Conservation (phyloP, 2,888 invertebrate species). For the Brachycybe producta region DNA sequence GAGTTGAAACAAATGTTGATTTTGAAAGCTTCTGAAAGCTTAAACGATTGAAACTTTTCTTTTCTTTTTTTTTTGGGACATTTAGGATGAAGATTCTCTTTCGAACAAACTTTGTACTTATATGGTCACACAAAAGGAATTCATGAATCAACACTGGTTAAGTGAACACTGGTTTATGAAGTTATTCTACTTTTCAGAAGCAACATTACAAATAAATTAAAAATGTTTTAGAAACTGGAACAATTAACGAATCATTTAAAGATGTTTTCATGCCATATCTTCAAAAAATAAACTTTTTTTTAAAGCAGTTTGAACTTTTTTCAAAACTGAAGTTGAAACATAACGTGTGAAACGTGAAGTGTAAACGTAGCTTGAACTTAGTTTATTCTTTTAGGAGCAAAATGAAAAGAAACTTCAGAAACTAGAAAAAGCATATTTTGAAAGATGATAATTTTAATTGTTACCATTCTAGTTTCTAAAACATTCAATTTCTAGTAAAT, state of each 20-base stretch:
- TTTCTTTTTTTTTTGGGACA: constrained; percentile 7
- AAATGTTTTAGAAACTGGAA: too few species aligned
- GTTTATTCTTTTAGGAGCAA: too few species aligned
- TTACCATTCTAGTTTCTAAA: too few species aligned
- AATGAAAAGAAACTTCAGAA: too few species aligned
- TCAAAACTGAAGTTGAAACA: too few species aligned
- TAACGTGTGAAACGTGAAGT: too few species aligned
- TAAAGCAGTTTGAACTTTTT: background rate
- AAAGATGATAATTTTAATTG: too few species aligned
- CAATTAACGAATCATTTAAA: too few species aligned
- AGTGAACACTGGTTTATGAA: constrained; percentile 13
- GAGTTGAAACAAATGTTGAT: constrained; percentile 22
- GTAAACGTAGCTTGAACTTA: too few species aligned
- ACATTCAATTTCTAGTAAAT: too few species aligned
- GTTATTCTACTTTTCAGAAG: background rate
- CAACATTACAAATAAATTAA: background rate
- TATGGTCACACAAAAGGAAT: constrained; percentile 91
- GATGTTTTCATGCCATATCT: too few species aligned
- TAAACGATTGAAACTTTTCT: background rate
- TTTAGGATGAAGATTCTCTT: constrained; percentile 69
- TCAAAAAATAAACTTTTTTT: background rate
- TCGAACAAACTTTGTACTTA: constrained; percentile 90
- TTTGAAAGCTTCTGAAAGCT: constrained; percentile 3
- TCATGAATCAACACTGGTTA: constrained; percentile 68
- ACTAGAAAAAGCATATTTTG: too few species aligned